Evolutionary conservation across 2,797 vertebrate species (phyloP).

Genomic region (Sphenodon punctatus): DNA sequence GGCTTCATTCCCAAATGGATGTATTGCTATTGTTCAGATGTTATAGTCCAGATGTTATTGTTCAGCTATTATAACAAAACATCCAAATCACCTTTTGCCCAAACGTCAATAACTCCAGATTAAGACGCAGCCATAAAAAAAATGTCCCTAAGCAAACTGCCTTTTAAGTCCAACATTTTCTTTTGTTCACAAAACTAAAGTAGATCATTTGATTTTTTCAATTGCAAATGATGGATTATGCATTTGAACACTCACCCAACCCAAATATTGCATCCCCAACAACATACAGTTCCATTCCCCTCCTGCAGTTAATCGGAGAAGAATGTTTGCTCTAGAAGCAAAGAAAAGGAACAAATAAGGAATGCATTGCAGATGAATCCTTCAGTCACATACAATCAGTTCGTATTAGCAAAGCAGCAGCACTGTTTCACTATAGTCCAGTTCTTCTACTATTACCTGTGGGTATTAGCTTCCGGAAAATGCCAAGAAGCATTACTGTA

Average conservation of each 20-base stretch:
- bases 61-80: neutral
- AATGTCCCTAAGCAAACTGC: neutral
- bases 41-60: too few species aligned
- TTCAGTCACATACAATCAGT: slow-evolving; percentile 6
- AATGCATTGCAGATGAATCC: slow-evolving; percentile 2
- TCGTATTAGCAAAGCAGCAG: neutral
- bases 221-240: neutral
- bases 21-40: neutral
- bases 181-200: neutral
- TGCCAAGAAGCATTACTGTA: neutral
- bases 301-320: neutral
- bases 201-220: neutral
- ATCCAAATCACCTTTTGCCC: neutral
- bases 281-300: neutral
- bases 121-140: neutral
- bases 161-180: neutral
- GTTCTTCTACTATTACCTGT: neutral
- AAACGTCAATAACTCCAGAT: slow-evolving; percentile 6
- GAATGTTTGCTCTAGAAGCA: neutral
- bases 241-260: too few species aligned
- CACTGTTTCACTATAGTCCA: neutral
- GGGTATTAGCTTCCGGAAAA: slow-evolving; percentile 23
- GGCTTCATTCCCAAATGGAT: slow-evolving; percentile 16
- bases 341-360: neutral
- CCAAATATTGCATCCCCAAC: neutral